Conservation (phyloP, 2,797 vertebrate species). For the Sandelia bainsii region DNA sequence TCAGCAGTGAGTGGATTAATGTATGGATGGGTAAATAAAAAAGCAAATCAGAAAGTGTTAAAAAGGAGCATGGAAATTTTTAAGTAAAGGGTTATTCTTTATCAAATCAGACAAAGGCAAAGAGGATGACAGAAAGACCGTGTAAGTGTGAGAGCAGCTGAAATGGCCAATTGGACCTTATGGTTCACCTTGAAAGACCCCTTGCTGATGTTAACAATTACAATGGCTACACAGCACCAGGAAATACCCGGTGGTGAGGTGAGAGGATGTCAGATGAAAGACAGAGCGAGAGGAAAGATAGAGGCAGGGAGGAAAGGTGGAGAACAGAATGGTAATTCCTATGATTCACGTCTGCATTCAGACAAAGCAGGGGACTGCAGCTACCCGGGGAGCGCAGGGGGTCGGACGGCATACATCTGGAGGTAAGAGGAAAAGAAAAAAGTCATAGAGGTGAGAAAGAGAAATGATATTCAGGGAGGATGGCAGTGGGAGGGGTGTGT, state of each 20-base stretch:
- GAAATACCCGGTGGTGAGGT: constrained; percentile 16
- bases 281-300: constrained; percentile 18
- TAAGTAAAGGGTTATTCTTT: not conserved
- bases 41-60: not conserved
- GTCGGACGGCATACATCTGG: constrained; percentile 30
- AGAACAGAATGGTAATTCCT: constrained; percentile 43
- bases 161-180: constrained; percentile 7
- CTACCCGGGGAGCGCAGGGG: constrained; percentile 35
- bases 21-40: not conserved
- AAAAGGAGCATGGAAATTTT: not conserved
- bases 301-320: constrained; percentile 29
- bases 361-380: constrained; percentile 41
- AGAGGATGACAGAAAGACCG: constrained; percentile 1
- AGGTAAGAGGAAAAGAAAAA: constrained; percentile 23
- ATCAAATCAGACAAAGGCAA: constrained; percentile 12
- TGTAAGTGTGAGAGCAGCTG: constrained; percentile 21
- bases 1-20: constrained; percentile 32
- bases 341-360: constrained; percentile 65
- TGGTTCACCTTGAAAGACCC: constrained; percentile 48
- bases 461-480: constrained; percentile 32
- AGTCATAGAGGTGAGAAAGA: constrained; percentile 6
- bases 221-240: not conserved
- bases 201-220: constrained; percentile 27
- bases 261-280: constrained; percentile 36
- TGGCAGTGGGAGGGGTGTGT: constrained; percentile 14